phyloP scores from a whole-genome alignment of 2,113 vertebrate species.

The Oreochromis niloticus region DNA sequence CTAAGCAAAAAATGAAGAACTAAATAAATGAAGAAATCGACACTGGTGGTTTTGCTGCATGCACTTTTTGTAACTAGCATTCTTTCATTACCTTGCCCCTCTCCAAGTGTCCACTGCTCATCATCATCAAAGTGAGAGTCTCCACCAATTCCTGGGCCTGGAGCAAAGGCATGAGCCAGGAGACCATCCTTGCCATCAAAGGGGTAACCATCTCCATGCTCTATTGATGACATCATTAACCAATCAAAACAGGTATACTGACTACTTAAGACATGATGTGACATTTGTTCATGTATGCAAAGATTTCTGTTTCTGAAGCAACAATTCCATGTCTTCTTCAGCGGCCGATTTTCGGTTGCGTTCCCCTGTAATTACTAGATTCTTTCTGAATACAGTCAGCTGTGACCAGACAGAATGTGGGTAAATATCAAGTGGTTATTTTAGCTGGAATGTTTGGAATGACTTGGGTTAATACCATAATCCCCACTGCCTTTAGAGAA shows the following conservation, averaged over 20 bases:
- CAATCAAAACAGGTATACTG: background rate
- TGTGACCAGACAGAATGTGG: background rate
- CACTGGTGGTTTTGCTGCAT: background rate
- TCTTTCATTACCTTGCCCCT: conserved; percentile 84
- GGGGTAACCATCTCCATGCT: conserved; percentile 96
- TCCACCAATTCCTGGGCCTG: conserved; percentile 88
- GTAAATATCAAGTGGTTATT: conserved; percentile 3
- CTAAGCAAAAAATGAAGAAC: background rate
- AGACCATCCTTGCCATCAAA: conserved; percentile 98
- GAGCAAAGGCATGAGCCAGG: conserved; percentile 95
- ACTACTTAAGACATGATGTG: background rate
- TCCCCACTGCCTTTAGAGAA: background rate
- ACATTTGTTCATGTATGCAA: background rate
- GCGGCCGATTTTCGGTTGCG: background rate
- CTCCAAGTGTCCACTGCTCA: conserved; percentile 95
- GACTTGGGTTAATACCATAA: background rate
- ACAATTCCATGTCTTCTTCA: background rate
- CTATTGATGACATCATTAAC: conserved; percentile 63
- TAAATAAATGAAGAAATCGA: background rate
- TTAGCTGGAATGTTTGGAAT: background rate
- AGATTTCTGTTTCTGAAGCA: background rate
- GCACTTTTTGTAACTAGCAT: background rate
- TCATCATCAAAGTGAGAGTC: conserved; percentile 99
- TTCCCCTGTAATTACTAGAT: background rate
- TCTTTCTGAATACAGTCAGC: background rate